Conservation (phyloP, 2,797 vertebrate genomes). For the Pseudomugil tenellus region DNA sequence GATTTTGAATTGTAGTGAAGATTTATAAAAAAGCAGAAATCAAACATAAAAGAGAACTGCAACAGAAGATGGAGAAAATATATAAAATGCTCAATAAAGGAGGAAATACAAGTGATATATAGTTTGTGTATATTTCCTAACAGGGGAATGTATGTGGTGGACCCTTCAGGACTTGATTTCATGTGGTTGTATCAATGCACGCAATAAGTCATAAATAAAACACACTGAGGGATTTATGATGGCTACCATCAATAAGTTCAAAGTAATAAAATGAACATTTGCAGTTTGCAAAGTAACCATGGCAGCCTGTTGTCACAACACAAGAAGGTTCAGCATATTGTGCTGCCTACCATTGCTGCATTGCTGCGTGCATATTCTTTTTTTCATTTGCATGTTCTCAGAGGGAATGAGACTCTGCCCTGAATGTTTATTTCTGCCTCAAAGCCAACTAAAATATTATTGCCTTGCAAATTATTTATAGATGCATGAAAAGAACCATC, state of each 20-base stretch:
- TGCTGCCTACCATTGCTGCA: neutral
- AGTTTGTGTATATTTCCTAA: neutral
- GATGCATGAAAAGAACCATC: neutral
- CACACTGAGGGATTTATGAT: conserved; percentile 14
- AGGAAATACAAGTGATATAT: neutral
- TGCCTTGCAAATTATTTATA: neutral
- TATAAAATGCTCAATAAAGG: neutral
- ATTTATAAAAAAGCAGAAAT: no score
- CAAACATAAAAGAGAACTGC: no score
- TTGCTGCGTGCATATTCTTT: neutral
- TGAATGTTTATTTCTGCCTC: no score
- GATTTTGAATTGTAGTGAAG: no score
- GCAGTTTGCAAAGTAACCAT: conserved; percentile 9
- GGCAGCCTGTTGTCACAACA: neutral
- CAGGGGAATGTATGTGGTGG: neutral
- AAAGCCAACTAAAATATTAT: neutral
- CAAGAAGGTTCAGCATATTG: no score
- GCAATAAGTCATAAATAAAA: neutral
- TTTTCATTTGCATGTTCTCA: neutral
- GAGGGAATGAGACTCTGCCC: neutral
- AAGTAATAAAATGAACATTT: conserved; percentile 20
- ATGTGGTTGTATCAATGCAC: neutral
- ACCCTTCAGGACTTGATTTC: neutral
- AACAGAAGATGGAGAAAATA: no score
- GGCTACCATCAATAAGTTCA: conserved; percentile 12